Base-by-base conservation (phyloP, 2,888 invertebrate species). In the Therioaphis trifolii region DNA sequence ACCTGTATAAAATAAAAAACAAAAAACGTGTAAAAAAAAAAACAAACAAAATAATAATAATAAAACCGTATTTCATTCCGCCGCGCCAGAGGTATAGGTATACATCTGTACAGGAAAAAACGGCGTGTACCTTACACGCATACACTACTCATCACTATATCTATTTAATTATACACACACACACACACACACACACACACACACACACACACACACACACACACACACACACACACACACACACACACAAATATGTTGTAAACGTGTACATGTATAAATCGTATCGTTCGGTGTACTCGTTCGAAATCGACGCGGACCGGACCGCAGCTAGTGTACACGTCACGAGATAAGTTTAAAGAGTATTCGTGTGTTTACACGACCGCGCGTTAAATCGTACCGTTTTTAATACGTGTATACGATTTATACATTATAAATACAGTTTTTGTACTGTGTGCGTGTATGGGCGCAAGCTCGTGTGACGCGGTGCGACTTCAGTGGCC, bases 21-120 rank as follows among this genome's bases (percentile, higher is more conserved):
- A 35, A 18, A 27, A 49, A 74, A 21, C 74, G 74, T 55, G 35
- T 74, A 55, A 74, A 74, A 74, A n/a, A 15, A 52, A 52, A 52
- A n/a, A n/a, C n/a, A n/a, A n/a, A n/a, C n/a, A n/a, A n/a, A n/a
- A n/a, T n/a, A n/a, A n/a, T n/a, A n/a, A n/a, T n/a, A n/a, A 15
- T 18, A 52, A 52, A 74, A 52, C 46, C n/a, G 4, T 52, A 52
- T 52, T 52, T 52, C 52, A 18, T 4, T 52, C 52, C 52, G n/a
- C 1, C 14, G n/a, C 52, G 52, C 14, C 15, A n/a, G n/a, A 18
- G n/a, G 15, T 4, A 4, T 15, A 5, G 1, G 15, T 49, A 49
- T 15, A 49, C 15, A 1, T 49, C 15, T 11, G 49, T 49, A 52
- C 15, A 12, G 49, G 18, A 52, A 52, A 52, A 52, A 52, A 52